Base-by-base conservation (phyloP, 2,797 vertebrate genomes). In the Nyctalus aviator region DNA sequence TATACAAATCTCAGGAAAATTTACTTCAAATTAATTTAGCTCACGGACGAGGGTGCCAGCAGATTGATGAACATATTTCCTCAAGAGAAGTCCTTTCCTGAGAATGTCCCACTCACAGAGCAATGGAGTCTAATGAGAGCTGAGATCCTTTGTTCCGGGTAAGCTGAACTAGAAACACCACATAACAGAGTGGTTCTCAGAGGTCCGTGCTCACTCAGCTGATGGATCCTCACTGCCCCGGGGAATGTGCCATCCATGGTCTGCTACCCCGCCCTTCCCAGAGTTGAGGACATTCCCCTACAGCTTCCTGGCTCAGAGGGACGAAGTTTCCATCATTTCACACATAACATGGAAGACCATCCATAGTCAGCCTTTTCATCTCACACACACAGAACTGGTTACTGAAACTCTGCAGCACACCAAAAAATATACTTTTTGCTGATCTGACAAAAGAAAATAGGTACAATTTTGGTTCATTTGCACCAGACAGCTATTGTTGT, bases 271-370 rank as follows among this genome's bases (percentile, higher is more conserved):
- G 1, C 62, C 62, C 6, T n/a, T 17, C 8, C 30, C 13, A n/a
- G 62, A n/a, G 30, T 64, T 4, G 30, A 30, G 62, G 14, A 17
- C 27, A 8, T 64, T n/a, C 62, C 27, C 59, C 14, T 30, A 6
- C 6, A 64, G 30, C 3, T 64, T 64, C 59, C 14, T n/a, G 13
- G 59, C 14, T 17, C 62, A 64, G 13, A 64, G 15, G 13, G 7
- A n/a, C n/a, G 30, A n/a, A 15, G 30, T 64, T 64, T n/a, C 15
- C 3, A 8, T 64, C 14, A 64, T 64, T 64, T 64, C 6, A 64
- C 30, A 64, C 0, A 1, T 2, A 64, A 64, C 7, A 64, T 0
- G 6, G 14, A n/a, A n/a, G 62, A 17, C 30, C 62, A n/a, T 14
- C 62, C 30, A 64, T 64, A 17, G 30, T 17, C 62, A n/a, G 30